phyloP scores from a whole-genome alignment of 2,888 invertebrate genomes.

The Drosophila formosana region DNA sequence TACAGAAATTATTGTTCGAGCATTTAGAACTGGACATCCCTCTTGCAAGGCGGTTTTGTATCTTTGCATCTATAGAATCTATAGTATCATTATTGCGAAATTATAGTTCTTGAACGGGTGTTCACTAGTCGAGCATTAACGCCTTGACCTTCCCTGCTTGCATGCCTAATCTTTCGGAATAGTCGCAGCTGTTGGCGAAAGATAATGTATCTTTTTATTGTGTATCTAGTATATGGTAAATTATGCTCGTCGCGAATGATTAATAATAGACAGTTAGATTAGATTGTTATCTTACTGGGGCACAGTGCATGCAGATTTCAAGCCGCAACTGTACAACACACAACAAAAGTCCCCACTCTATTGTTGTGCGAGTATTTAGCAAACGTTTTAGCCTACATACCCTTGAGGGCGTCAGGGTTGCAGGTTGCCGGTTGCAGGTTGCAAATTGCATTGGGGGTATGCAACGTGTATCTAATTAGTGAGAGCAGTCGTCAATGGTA shows the following conservation, averaged over 20 bases:
- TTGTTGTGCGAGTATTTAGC: conserved; percentile 20
- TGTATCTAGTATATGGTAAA: conserved; percentile 30
- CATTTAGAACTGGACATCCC: not conserved
- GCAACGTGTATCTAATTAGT: conserved; percentile 66
- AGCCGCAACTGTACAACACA: conserved; percentile 13
- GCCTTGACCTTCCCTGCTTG: not conserved
- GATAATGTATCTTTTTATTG: conserved; percentile 31
- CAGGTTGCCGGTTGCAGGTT: not conserved
- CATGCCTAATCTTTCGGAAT: conserved; percentile 14
- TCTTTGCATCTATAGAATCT: not conserved
- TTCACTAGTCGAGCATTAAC: not conserved
- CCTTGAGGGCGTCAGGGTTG: conserved; percentile 37
- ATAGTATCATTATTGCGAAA: not conserved
- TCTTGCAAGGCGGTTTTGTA: not conserved
- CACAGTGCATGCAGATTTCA: conserved; percentile 13
- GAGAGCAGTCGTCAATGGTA: conserved; percentile 50
- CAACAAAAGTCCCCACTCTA: not conserved
- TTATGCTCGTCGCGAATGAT: conserved; percentile 14
- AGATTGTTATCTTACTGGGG: conserved; percentile 23
- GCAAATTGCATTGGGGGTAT: not conserved
- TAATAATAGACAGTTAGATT: conserved; percentile 26
- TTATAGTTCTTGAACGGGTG: not conserved
- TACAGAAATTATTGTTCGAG: not conserved
- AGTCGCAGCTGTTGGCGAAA: conserved; percentile 26
- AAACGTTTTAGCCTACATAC: conserved; percentile 20